Evolutionary conservation across 2,888 invertebrate genomes (phyloP), one percentile per base, ranked within the genome.

Genomic region (Cerastoderma edule): DNA sequence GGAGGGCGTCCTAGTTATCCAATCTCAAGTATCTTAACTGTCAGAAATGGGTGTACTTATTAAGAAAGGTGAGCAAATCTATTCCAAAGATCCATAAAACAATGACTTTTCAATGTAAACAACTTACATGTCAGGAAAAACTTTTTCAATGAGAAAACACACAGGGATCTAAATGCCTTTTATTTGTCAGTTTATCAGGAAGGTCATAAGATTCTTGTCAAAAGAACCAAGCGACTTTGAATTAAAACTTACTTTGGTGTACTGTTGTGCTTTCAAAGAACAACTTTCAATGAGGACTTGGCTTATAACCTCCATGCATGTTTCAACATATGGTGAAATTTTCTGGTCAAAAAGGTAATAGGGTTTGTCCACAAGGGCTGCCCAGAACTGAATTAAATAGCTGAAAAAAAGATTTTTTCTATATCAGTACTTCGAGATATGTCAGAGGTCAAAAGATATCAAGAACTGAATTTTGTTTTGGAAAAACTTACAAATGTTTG

Each of bases 221-320:
- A 46, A 46, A 46, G 5, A 19, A 46, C n/a, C 19, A n/a, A 5
- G 2, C 24, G 13, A 24, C 24, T 22, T 22, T 53, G 27, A n/a
- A n/a, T n/a, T 8, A 4, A 19, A 3, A 57, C 67, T 32, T 71
- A 85, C 85, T 78, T 83, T 82, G 53, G 60, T 78, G n/a, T 83
- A 66, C 46, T 75, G 75, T 5, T 72, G 73, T n/a, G 75, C 60
- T 4, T 73, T 69, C 2, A 68, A 53, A 35, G 71, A 67, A 60
- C 78, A 84, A 44, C 80, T 74, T 28, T 85, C 85, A 24, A 84
- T 83, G 27, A 85, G 78, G 10, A 79, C 78, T 32, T 84, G 83
- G 24, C 72, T 80, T 30, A 85, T 70, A 22, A 84, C 77, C 13
- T 84, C 78, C 44, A 85, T 67, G 48, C 78, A 76, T 8, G 75